Base-by-base conservation (phyloP, 2,797 vertebrate genomes). In the Pipistrellus pipistrellus region DNA sequence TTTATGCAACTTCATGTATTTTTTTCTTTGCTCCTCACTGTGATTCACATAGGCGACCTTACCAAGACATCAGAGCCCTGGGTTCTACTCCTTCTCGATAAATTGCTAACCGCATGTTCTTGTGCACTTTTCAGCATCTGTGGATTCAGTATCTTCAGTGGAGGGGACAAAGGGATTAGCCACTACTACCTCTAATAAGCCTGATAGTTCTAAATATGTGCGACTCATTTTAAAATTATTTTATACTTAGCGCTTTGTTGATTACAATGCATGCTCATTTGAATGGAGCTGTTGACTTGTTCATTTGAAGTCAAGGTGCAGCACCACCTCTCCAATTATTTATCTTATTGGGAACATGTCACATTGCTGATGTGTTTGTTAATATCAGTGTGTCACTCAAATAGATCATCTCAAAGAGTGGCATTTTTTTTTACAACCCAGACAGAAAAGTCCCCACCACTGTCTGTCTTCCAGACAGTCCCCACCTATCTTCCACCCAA, bases 401-500 rank as follows among this genome's bases (percentile, higher is more conserved):
- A 84, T 51, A 92, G 32, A 83, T 80, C 55, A 77, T 96, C 88
- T 95, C 57, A 41, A 85, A 78, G 77, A 95, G 69, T 72, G 78
- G 59, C 91, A 88, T 38, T 94, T 94, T 41, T 38, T 41, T 94
- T 90, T 96, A 62, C 68, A 93, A 46, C 44, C 73, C 88, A 95
- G 95, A 91, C 90, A 92, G 78, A 94, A 59, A 38, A 77, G 59
- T 93, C 71, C 84, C 83, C 21, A 68, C 71, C 48, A 64, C 57
- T 81, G 32, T 95, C 92, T 94, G 72, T 94, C 87, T 96, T 59
- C 78, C 75, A 97, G 95, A 96, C 88, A 90, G 51, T 92, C 51
- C 76, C 90, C 46, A 94, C 85, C 53, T 97, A 91, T 90, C 97
- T 95, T 73, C 78, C 59, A 14, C 88, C 66, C 88, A 84, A 94